These are phyloP conservation scores for Platyrinchus mystaceus DNA, from an alignment of 2,797 vertebrate species.

Conservation along the genomic window DNA sequence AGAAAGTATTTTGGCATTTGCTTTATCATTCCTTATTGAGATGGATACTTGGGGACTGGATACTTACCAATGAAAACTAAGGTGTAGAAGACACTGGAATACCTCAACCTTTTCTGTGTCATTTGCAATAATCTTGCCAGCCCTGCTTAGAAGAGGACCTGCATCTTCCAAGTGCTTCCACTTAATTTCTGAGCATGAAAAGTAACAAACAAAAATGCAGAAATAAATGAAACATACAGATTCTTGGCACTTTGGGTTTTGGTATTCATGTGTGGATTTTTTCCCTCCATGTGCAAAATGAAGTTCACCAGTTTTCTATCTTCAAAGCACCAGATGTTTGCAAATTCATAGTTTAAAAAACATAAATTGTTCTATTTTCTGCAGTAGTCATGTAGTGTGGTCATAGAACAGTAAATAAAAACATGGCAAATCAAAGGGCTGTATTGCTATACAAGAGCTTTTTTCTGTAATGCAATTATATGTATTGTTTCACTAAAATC, in stretches of 20 bases:
- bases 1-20: background rate
- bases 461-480: background rate
- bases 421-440: background rate
- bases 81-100: background rate
- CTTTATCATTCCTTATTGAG: background rate
- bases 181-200: background rate
- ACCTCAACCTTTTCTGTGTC: background rate
- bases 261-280: rapidly evolving
- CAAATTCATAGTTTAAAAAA: background rate
- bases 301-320: background rate
- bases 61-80: background rate
- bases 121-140: background rate
- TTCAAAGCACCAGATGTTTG: background rate
- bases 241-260: background rate
- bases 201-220: background rate
- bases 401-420: background rate
- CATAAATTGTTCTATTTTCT: background rate
- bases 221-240: background rate
- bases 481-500: background rate
- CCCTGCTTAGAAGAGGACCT: background rate
- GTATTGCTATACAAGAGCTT: background rate
- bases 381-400: background rate
- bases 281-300: background rate
- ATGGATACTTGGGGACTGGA: background rate
- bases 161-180: background rate